Conservation (phyloP, 2,888 invertebrate species). For the Agrochola lota region DNA sequence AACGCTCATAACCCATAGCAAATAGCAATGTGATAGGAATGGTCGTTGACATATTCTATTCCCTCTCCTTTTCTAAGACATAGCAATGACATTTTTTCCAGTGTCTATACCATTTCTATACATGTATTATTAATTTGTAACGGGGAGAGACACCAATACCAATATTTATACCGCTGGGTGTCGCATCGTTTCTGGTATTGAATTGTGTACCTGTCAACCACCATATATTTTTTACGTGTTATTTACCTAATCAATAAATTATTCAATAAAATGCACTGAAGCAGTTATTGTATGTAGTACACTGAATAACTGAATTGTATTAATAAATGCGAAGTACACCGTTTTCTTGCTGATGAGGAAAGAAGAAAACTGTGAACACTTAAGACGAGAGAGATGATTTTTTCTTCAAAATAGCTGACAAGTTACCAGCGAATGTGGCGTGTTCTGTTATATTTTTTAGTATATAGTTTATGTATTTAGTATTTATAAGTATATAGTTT, state of each 20-base stretch:
- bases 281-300: background rate
- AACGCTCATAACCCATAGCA: background rate
- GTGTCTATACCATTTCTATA: background rate
- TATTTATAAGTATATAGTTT: too few relatives aligned
- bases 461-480: too few relatives aligned
- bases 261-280: background rate
- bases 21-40: background rate
- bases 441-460: background rate
- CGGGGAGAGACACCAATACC: background rate
- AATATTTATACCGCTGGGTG: background rate
- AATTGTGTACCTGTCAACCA: background rate
- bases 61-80: background rate
- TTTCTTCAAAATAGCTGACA: background rate
- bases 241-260: too few relatives aligned
- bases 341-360: background rate
- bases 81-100: background rate
- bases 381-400: too few relatives aligned
- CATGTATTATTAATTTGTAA: background rate
- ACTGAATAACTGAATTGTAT: background rate
- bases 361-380: background rate
- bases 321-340: background rate
- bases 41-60: background rate
- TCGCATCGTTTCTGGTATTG: background rate
- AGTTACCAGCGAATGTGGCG: background rate
- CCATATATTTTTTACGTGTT: too few relatives aligned